These are phyloP conservation scores for Nezara viridula DNA, from an alignment of 2,888 invertebrate genomes.

Conservation along the genomic window DNA sequence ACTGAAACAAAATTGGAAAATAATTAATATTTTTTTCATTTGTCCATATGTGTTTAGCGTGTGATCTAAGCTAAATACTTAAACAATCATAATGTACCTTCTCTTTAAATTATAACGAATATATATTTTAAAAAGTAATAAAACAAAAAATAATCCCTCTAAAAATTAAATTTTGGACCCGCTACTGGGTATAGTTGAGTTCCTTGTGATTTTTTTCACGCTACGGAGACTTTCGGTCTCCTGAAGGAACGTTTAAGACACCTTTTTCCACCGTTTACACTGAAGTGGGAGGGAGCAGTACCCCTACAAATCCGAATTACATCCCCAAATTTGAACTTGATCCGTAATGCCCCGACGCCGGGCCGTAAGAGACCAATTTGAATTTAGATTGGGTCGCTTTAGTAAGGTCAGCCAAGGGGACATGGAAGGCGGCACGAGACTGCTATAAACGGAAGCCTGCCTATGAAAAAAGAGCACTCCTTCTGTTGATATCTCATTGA, in stretches of 20 bases:
- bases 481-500: conserved; percentile 41
- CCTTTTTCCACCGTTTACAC: background rate
- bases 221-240: background rate
- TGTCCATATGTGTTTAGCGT: too few relatives aligned
- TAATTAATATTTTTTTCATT: too few relatives aligned
- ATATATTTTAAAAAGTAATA: too few relatives aligned
- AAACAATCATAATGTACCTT: too few relatives aligned
- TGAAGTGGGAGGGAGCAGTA: background rate
- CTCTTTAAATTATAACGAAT: too few relatives aligned
- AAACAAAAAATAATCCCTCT: too few relatives aligned
- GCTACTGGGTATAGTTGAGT: too few relatives aligned
- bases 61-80: too few relatives aligned
- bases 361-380: conserved; percentile 30
- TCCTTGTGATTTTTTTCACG: background rate
- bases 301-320: conserved; percentile 8
- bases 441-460: conserved; percentile 31
- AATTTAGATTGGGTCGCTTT: conserved; percentile 31
- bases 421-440: conserved; percentile 29
- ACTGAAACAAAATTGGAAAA: too few relatives aligned
- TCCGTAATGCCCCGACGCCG: conserved; percentile 2
- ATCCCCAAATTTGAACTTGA: conserved; percentile 14
- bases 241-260: background rate
- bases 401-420: conserved; percentile 12
- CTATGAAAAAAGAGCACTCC: conserved; percentile 26
- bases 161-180: too few relatives aligned